Evolutionary conservation across 53 echinoderm and acorn worm species (phyloP).

Genomic region (Echinometra lucunter): DNA sequence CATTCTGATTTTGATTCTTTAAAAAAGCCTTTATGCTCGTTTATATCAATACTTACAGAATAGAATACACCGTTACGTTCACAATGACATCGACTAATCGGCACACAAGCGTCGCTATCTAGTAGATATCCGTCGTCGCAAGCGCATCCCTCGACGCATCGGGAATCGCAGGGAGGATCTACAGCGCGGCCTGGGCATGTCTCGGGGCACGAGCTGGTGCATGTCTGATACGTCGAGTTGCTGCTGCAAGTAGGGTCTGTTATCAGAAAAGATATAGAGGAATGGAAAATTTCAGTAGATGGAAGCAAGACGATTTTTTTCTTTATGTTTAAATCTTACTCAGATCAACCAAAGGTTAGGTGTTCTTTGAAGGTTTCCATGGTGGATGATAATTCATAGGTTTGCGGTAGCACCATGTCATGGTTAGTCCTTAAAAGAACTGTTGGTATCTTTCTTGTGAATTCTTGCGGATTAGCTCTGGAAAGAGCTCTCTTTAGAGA

Average conservation of each 20-base stretch:
- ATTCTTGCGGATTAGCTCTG: too few relatives aligned
- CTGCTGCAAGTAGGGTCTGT: conserved; percentile 69
- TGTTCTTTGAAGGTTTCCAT: too few relatives aligned
- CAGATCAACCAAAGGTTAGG: too few relatives aligned
- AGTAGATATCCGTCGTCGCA: conserved; percentile 69
- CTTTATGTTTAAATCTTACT: neutral
- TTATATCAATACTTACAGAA: conserved; percentile 60
- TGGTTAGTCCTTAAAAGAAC: too few relatives aligned
- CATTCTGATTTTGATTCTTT: too few relatives aligned
- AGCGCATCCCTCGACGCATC: conserved; percentile 75
- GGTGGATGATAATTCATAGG: too few relatives aligned
- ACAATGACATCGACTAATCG: conserved; percentile 71
- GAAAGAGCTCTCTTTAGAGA: too few relatives aligned
- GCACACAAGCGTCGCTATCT: conserved; percentile 71
- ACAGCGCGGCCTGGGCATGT: conserved; percentile 70
- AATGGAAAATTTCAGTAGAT: neutral
- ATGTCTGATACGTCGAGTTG: conserved; percentile 65
- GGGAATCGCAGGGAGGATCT: conserved; percentile 63
- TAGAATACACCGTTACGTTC: conserved; percentile 71
- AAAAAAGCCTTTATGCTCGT: too few relatives aligned
- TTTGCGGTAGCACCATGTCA: too few relatives aligned
- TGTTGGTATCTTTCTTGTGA: too few relatives aligned
- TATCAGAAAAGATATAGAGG: neutral
- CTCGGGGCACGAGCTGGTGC: conserved; percentile 73
- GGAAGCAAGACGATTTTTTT: neutral